These are phyloP conservation scores for Diarsia rubi DNA, from an alignment of 2,888 invertebrate genomes.

Conservation along the genomic window DNA sequence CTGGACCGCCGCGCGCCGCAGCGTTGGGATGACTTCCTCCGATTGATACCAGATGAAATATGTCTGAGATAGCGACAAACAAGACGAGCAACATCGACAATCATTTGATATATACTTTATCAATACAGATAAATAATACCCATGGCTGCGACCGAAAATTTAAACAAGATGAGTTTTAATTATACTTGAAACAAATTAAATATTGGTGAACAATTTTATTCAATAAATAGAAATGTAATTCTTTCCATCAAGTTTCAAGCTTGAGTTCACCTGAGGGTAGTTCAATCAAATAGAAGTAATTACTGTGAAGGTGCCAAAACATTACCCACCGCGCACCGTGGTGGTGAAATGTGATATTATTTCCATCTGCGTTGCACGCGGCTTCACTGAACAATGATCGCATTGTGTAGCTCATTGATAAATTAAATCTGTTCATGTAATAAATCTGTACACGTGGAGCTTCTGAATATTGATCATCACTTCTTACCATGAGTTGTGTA, in stretches of 20 bases:
- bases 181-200: neutral
- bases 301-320: neutral
- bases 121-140: neutral
- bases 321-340: neutral
- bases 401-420: neutral
- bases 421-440: neutral
- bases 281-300: neutral
- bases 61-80: neutral
- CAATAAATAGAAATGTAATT: neutral
- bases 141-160: neutral
- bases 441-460: too few relatives aligned
- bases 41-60: slow-evolving; percentile 4
- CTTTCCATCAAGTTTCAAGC: neutral
- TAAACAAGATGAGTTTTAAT: neutral
- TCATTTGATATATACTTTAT: neutral
- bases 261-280: neutral
- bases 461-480: too few relatives aligned
- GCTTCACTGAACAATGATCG: neutral
- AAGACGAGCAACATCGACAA: neutral
- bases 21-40: slow-evolving; percentile 26
- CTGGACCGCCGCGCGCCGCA: slow-evolving; percentile 1
- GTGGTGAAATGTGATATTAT: neutral
- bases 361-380: neutral
- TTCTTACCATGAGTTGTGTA: neutral
- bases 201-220: neutral